Conservation (phyloP, 2,888 invertebrate genomes). For the Stenodera caucasica region DNA sequence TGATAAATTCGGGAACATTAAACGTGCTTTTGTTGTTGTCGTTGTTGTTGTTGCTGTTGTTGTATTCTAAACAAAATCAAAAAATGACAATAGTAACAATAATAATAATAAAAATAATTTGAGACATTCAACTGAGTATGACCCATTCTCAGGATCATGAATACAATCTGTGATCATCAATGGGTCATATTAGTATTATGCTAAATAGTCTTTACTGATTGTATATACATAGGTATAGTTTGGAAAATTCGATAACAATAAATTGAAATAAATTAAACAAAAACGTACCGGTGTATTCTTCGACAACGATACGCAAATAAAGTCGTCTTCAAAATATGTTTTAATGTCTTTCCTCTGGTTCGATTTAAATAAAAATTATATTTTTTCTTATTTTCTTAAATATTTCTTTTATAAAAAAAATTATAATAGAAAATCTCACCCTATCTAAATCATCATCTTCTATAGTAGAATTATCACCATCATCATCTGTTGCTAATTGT, state of each 20-base stretch:
- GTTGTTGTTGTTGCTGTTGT: constrained; percentile 39
- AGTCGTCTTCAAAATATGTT: constrained; percentile 27
- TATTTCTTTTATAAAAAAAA: too few relatives aligned
- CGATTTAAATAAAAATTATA: constrained; percentile 18
- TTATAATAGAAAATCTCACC: constrained; percentile 50
- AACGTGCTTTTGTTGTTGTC: constrained; percentile 63
- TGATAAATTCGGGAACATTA: constrained; percentile 91
- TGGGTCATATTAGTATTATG: too few relatives aligned
- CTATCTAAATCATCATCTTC: constrained; percentile 67
- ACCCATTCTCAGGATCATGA: too few relatives aligned
- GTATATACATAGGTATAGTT: neutral
- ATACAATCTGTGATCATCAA: too few relatives aligned
- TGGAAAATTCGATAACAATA: neutral
- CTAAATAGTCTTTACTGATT: too few relatives aligned
- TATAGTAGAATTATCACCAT: constrained; percentile 63
- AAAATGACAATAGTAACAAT: neutral
- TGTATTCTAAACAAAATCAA: neutral
- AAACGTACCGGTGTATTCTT: constrained; percentile 19
- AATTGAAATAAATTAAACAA: neutral
- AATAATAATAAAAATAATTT: neutral
- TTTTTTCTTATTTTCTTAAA: neutral
- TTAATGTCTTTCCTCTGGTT: constrained; percentile 24
- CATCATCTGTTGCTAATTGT: constrained; percentile 79
- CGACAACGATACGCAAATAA: constrained; percentile 24
- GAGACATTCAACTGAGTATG: too few relatives aligned